Evolutionary conservation across 2,888 invertebrate genomes (phyloP), one percentile per base, ranked within the genome.

Genomic region (Drosophila helvetica): DNA sequence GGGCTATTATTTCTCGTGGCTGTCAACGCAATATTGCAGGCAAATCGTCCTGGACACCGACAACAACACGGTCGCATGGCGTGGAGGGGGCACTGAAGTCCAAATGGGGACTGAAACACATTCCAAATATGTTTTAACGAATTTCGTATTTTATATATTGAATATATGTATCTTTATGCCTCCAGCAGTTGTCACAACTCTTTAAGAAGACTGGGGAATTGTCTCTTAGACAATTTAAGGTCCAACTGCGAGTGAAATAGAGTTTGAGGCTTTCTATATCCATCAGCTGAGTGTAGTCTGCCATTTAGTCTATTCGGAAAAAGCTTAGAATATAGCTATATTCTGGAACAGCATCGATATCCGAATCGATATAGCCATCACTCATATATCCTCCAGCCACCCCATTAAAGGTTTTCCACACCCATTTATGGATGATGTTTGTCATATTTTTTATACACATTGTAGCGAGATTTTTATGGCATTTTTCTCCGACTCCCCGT

Each of bases 1-100:
- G 78, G 85, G 86, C 88, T 89, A 90, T 90, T 89, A 89, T 89
- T 89, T 89, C 89, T 90, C 79, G 82, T 76, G 75, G 83, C 89
- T 89, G 89, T 89, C 90, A 89, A 75, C 76, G 86, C 89, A 90
- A 90, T 81, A 90, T 89, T 89, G 90, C 79, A 89, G 81, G 85
- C 87, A 89, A 83, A 85, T 87, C 74, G 70, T 71, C 75, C 68
- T 55, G 67, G 82, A 80, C 86, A 72, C 82, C 73, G 72, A 72
- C 65, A 63, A 58, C 62, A 74, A 33, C 53, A 50, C 58, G 56
- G 38, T 7, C 38, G 15, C 7, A 17, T 50, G 45, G 69, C 25
- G 38, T 27, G 15, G 15, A 10, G 18, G 30, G 38, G 47, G 10
- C n/a, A 19, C 19, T 2, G 15, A 38, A 15, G 6, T 15, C 38